Conservation (phyloP, 2,797 vertebrate species). For the Cynopterus sphinx region DNA sequence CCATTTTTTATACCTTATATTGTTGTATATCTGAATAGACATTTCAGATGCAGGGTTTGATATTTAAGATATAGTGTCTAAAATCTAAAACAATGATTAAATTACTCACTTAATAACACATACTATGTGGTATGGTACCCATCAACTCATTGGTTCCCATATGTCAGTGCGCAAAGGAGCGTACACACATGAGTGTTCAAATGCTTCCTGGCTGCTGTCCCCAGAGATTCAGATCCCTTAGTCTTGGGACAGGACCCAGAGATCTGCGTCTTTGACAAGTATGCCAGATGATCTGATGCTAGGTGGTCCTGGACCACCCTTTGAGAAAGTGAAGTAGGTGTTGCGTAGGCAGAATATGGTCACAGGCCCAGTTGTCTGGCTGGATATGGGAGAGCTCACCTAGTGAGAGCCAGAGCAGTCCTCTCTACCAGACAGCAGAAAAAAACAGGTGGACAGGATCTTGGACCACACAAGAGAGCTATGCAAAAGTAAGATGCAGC, state of each 20-base stretch:
- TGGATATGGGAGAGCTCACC: neutral
- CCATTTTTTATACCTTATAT: neutral
- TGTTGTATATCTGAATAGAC: neutral
- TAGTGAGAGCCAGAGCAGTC: neutral
- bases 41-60: neutral
- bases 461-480: slow-evolving; percentile 54
- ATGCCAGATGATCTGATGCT: neutral
- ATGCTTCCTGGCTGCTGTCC: neutral
- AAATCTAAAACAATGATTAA: neutral
- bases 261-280: neutral
- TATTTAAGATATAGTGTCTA: neutral
- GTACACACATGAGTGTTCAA: neutral
- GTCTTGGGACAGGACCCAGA: neutral
- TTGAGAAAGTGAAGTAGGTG: neutral
- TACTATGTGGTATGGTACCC: neutral
- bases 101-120: neutral
- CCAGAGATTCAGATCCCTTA: neutral
- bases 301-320: slow-evolving; percentile 45
- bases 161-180: neutral
- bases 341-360: neutral
- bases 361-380: neutral
- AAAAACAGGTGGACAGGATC: neutral
- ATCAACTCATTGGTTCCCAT: neutral
- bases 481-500: neutral
- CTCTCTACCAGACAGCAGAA: neutral